Base-by-base conservation (phyloP, 2,888 invertebrate genomes). In the Amblyteles armatorius region DNA sequence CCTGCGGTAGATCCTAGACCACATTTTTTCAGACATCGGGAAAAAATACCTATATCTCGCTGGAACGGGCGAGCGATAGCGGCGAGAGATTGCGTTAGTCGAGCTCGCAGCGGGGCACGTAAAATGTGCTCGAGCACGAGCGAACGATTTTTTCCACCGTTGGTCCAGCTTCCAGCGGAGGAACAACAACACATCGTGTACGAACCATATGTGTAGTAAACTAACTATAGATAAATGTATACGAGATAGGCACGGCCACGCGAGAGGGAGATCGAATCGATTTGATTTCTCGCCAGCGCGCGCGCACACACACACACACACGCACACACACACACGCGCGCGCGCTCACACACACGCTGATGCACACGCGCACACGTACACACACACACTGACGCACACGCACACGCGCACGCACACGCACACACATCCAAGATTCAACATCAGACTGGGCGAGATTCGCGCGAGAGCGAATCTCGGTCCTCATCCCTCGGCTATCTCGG, bases 251-350 rank as follows among this genome's bases (percentile, higher is more conserved):
- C 57, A 80, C 74, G 67, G 73, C 85, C 81, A 79, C 82, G 78
- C 81, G 73, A 77, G 60, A 50, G 71, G 65, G 79, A 87, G 87
- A 87, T 87, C 87, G 82, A 85, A 87, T 87, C 87, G 82, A 82
- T 82, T 85, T 87, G 87, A 87, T 87, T 87, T 87, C 84, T 87
- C 85, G 78, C 85, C 86, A 72, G 79, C 71, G 73, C 71, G 6
- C 36, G 36, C 40, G 7, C 40, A 40, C 40, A 40, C 9, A 7
- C 40, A 40, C 9, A 40, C 40, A 40, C 40, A 5, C 36, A 33
- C 22, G 5, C 9, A 40, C 9, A 9, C 40, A 40, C 40, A 7
- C 40, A 40, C 9, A 9, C 40, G 0, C 40, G 2, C 40, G 2
- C 40, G 2, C 40, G 2, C 9, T 0, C 40, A 11, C 40, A 40